Conservation (phyloP, 1,140 invertebrate species). For the Camponotus pennsylvanicus region DNA sequence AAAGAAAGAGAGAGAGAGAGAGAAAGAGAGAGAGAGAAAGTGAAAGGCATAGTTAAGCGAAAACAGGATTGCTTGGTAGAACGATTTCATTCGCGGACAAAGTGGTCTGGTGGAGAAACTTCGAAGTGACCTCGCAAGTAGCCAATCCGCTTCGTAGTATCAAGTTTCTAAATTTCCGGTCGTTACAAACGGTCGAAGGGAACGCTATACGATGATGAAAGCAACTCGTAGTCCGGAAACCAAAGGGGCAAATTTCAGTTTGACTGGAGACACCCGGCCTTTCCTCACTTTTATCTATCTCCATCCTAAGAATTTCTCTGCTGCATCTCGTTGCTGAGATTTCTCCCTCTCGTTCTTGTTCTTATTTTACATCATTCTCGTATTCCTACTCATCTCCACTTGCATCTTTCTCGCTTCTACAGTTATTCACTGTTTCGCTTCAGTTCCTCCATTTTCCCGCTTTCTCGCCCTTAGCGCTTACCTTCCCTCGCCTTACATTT, state of each 20-base stretch:
- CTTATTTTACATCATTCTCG: neutral
- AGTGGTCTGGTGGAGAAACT: slow-evolving; percentile 68
- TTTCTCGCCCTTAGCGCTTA: slow-evolving; percentile 34
- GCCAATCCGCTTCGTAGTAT: slow-evolving; percentile 67
- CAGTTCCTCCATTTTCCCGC: slow-evolving; percentile 11
- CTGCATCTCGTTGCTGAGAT: slow-evolving; percentile 36
- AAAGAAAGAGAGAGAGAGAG: slow-evolving; percentile 19
- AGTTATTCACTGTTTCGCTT: slow-evolving; percentile 51
- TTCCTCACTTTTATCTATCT: slow-evolving; percentile 66
- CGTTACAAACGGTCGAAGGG: slow-evolving; percentile 57
- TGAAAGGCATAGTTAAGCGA: slow-evolving; percentile 32
- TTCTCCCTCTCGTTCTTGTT: neutral
- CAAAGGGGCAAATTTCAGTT: slow-evolving; percentile 75
- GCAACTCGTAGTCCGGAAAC: slow-evolving; percentile 51
- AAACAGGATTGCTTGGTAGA: slow-evolving; percentile 58
- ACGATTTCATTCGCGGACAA: slow-evolving; percentile 64
- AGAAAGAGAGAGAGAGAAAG: slow-evolving; percentile 6
- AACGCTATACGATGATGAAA: slow-evolving; percentile 43
- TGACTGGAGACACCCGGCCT: slow-evolving; percentile 62
- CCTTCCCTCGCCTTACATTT: slow-evolving; percentile 32
- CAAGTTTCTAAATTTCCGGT: slow-evolving; percentile 77
- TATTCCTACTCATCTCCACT: neutral
- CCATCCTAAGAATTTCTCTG: slow-evolving; percentile 42
- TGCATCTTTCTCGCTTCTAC: neutral
- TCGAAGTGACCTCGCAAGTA: slow-evolving; percentile 67